Base-by-base conservation (phyloP, 2,113 vertebrate genomes). In the Oenanthe oenanthe region DNA sequence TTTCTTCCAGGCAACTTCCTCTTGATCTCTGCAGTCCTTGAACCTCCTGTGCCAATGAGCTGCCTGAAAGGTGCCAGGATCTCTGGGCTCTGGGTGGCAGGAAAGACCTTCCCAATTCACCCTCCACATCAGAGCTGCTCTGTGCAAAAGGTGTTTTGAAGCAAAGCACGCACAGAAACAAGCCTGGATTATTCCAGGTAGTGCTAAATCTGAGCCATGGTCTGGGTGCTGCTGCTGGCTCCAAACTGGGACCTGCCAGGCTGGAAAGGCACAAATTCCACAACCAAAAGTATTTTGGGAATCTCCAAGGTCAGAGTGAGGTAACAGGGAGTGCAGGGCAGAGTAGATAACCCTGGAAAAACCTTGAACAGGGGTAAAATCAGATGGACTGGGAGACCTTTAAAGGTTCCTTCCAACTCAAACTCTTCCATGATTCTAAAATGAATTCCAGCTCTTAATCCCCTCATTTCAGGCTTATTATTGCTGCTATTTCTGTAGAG, bases 401-500 rank as follows among this genome's bases (percentile, higher is more conserved):
- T 42, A 70, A 61, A 76, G 29, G 34, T 26, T 31, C 12, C 31
- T 76, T 62, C 42, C 56, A 76, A 70, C 40, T 83, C 48, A 22
- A 83, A 22, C 48, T 68, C 42, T 76, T 42, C 17, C 12, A 9
- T 7, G 9, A 5, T 17, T 62, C 31, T 62, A 32, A 76, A 83
- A 76, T 11, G 71, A 6, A 63, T 57, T 5, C 32, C 32, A 45
- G 14, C 26, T 61, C 54, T 87, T 58, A 7, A 78, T 71, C 68
- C 61, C 36, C 50, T 91, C 42, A 13, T 40, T 73, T 89, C 2
- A 12, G 40, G 70, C 20, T 84, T 28, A 65, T 94, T 68, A 67
- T 45, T 60, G 21, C 62, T 74, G 61, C 89, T 97, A 78, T 72
- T 94, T 91, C 81, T 85, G 85, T 16, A 5, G 28, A 68, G 82